These are phyloP conservation scores for Theonella swinhoei DNA, from an alignment of 37 sponge, comb jelly and placozoan species.

Conservation along the genomic window DNA sequence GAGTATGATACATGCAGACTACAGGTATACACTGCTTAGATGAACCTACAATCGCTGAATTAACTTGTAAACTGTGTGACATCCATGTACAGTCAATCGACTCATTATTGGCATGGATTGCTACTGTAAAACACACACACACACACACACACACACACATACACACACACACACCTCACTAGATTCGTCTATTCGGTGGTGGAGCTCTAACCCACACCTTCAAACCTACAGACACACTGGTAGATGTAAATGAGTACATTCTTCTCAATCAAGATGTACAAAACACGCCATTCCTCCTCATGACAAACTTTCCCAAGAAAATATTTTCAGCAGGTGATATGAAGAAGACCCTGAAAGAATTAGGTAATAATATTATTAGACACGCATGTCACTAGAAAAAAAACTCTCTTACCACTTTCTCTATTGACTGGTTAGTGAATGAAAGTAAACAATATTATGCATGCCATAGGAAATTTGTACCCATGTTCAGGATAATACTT, in stretches of 20 bases:
- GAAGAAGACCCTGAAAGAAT: constrained; percentile 58
- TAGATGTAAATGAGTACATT: constrained; percentile 62
- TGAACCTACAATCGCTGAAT: not conserved
- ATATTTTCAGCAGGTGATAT: constrained; percentile 58
- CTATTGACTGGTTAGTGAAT: too few species aligned
- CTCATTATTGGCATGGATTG: too few species aligned
- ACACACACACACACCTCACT: not conserved
- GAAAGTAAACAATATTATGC: too few species aligned
- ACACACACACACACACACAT: not conserved
- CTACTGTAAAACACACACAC: not conserved
- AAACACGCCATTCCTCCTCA: constrained; percentile 36
- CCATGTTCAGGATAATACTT: too few species aligned
- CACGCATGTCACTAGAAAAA: not conserved
- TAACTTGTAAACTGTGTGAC: too few species aligned
- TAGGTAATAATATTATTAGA: constrained; percentile 35
- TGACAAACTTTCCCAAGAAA: constrained; percentile 78
- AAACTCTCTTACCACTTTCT: not conserved
- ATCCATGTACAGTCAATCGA: too few species aligned
- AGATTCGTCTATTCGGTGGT: constrained; percentile 70
- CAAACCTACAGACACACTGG: constrained; percentile 52
- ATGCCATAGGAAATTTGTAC: too few species aligned
- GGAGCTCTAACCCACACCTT: constrained; percentile 56
- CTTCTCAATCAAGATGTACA: constrained; percentile 44
- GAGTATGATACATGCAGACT: constrained; percentile 74
- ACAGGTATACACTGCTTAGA: constrained; percentile 48